These are phyloP conservation scores for Dryobota labecula DNA, from an alignment of 2,888 invertebrate genomes.

Conservation along the genomic window DNA sequence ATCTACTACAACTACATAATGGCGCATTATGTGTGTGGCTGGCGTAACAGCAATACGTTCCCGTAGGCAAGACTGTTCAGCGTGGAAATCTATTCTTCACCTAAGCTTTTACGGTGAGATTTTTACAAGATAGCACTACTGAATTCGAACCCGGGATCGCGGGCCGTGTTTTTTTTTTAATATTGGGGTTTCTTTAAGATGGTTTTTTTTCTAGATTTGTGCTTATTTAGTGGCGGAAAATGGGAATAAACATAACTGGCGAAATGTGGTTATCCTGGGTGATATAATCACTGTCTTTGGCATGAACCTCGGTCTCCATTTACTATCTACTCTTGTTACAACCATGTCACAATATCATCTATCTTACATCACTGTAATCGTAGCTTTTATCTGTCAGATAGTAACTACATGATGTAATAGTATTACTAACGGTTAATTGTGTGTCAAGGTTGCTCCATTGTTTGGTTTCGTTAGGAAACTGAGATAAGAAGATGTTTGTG, in stretches of 20 bases:
- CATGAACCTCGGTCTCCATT: constrained; percentile 1
- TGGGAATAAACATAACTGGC: not conserved
- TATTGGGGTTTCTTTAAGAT: not conserved
- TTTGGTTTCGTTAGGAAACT: constrained; percentile 53
- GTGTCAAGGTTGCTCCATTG: constrained; percentile 63
- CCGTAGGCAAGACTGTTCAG: not conserved
- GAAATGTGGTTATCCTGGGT: not conserved
- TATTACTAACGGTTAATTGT: constrained; percentile 61
- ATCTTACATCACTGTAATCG: constrained; percentile 60
- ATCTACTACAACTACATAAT: not conserved
- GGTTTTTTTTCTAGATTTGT: not conserved
- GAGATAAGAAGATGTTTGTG: constrained; percentile 33
- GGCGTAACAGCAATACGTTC: not conserved
- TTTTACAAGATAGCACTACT: not conserved
- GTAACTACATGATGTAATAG: constrained; percentile 60
- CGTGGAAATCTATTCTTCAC: not conserved
- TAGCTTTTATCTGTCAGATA: constrained; percentile 59
- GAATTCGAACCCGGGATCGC: not conserved
- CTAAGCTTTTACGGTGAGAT: not conserved
- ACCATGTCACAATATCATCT: constrained; percentile 37
- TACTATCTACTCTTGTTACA: constrained; percentile 2
- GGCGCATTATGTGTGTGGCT: not conserved
- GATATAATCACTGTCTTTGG: not conserved
- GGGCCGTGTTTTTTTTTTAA: not conserved
- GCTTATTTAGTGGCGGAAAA: not conserved